These are phyloP conservation scores for Ectemnius continuus DNA, from an alignment of 2,888 invertebrate species.

Conservation along the genomic window DNA sequence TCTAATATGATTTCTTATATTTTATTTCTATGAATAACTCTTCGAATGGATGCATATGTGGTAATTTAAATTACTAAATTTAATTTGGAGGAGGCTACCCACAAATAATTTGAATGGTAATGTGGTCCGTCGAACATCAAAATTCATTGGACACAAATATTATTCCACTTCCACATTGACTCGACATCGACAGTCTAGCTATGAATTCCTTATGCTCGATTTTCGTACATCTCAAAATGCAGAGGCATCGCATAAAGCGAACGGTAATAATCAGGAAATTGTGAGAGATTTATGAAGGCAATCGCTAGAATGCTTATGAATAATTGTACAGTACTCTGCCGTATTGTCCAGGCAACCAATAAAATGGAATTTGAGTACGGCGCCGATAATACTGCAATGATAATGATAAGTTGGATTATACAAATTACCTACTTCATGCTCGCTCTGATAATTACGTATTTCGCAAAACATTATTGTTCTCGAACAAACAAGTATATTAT, in stretches of 20 bases:
- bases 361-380: constrained; percentile 21
- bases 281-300: constrained; percentile 31
- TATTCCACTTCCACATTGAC: neutral
- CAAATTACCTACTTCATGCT: neutral
- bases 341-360: constrained; percentile 10
- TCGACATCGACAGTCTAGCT: constrained; percentile 18
- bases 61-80: no score
- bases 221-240: constrained; percentile 5
- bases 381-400: neutral
- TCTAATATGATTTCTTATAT: no score
- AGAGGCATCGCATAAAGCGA: neutral
- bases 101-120: no score
- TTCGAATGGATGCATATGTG: no score
- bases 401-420: neutral
- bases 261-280: constrained; percentile 22
- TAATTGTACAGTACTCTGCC: constrained; percentile 35
- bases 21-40: no score
- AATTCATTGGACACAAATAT: no score
- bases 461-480: neutral
- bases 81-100: no score
- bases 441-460: neutral
- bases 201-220: constrained; percentile 35
- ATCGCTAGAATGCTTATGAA: constrained; percentile 15
- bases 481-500: neutral
- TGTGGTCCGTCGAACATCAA: no score